phyloP scores from a whole-genome alignment of 2,113 vertebrate species.

The Chunga burmeisteri region DNA sequence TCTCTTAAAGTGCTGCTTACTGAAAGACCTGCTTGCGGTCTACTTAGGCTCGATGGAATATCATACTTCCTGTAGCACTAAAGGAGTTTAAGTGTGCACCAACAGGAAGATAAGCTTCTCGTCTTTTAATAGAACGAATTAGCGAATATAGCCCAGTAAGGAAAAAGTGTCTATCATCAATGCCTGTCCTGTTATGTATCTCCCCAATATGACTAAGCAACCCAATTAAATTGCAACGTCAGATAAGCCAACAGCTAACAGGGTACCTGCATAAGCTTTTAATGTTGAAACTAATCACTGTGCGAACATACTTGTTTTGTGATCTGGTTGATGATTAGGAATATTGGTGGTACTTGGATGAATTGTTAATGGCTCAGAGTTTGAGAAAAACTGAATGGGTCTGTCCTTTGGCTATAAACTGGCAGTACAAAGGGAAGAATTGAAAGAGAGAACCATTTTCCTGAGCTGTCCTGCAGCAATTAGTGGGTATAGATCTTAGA shows the following conservation, averaged over 20 bases:
- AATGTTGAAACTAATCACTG: neutral
- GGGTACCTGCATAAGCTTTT: neutral
- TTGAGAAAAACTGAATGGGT: neutral
- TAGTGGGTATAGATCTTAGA: neutral
- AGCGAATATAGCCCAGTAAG: neutral
- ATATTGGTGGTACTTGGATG: neutral
- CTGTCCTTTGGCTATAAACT: neutral
- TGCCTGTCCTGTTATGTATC: neutral
- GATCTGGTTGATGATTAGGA: neutral
- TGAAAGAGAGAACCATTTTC: neutral
- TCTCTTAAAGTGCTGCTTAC: neutral
- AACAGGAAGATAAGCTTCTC: neutral
- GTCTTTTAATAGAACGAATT: neutral
- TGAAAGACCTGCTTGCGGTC: neutral
- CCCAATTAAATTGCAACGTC: neutral
- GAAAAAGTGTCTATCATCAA: neutral
- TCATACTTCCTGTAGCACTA: neutral
- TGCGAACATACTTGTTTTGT: neutral
- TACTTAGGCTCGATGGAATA: neutral
- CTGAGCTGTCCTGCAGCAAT: neutral
- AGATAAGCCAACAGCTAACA: neutral
- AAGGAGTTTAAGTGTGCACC: neutral
- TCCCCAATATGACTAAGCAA: neutral
- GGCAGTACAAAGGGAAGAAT: neutral
- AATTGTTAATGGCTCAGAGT: neutral